Evolutionary conservation across 1,140 invertebrate genomes (phyloP).

Genomic region (Aphis gossypii): DNA sequence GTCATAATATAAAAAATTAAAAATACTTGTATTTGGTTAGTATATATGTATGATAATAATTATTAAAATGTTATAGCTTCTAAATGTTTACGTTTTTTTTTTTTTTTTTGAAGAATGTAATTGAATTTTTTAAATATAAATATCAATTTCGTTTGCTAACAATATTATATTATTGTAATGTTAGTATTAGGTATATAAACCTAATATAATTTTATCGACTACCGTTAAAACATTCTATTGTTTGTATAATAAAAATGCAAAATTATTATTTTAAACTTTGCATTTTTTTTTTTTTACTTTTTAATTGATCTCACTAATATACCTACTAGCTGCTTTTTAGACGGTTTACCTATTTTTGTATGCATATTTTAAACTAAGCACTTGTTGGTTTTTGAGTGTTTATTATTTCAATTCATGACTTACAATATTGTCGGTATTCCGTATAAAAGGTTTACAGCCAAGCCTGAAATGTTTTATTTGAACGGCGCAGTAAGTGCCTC

Average conservation of each 20-base stretch:
- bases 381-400: neutral
- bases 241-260: slow-evolving; percentile 53
- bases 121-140: slow-evolving; percentile 40
- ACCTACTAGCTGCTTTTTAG: too few species aligned
- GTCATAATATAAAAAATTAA: slow-evolving; percentile 28
- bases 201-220: slow-evolving; percentile 50
- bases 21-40: slow-evolving; percentile 46
- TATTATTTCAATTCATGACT: neutral
- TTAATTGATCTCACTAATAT: neutral
- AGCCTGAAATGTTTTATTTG: neutral
- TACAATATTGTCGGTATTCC: neutral
- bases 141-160: slow-evolving; percentile 47
- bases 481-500: neutral
- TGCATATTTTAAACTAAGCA: neutral
- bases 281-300: neutral
- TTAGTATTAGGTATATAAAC: slow-evolving; percentile 50
- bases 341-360: too few species aligned
- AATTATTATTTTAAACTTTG: slow-evolving; percentile 42
- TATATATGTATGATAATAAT: slow-evolving; percentile 52
- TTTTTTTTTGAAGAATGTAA: slow-evolving; percentile 15
- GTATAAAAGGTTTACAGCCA: neutral
- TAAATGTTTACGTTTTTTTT: slow-evolving; percentile 47
- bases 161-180: slow-evolving; percentile 51
- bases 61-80: slow-evolving; percentile 55
- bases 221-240: slow-evolving; percentile 48